These are phyloP conservation scores for Atlantisia rogersi DNA, from an alignment of 2,113 vertebrate genomes.

Conservation along the genomic window DNA sequence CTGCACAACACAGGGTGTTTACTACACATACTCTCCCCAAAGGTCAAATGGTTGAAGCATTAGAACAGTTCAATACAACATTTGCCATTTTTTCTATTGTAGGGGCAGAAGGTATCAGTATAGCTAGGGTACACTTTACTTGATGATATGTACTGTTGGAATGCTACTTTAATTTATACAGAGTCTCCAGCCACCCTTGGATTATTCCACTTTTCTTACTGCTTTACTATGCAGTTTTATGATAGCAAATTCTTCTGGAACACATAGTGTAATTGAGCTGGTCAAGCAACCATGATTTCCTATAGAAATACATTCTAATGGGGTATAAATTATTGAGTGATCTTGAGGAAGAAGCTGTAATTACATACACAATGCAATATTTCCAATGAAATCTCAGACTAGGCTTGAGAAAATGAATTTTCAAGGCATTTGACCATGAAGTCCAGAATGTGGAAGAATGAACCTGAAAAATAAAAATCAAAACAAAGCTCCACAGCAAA, in stretches of 20 bases:
- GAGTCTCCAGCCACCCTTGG: not conserved
- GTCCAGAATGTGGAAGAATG: not conserved
- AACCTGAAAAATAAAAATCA: not conserved
- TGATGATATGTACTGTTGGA: not conserved
- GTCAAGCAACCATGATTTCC: constrained; percentile 1
- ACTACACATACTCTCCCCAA: not conserved
- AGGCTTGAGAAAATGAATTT: constrained; percentile 32
- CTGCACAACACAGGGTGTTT: not conserved
- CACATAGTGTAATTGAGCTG: not conserved
- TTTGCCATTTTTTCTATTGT: not conserved
- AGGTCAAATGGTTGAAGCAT: not conserved
- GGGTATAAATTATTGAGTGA: not conserved
- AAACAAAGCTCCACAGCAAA: not conserved
- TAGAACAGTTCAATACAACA: not conserved
- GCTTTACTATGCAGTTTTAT: constrained; percentile 1
- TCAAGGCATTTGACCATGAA: not conserved
- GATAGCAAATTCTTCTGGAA: constrained; percentile 13
- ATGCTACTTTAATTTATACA: not conserved
- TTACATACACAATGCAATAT: not conserved
- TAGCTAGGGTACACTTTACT: not conserved
- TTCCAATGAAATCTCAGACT: constrained; percentile 6
- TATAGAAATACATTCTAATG: constrained; percentile 13
- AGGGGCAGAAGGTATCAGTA: not conserved
- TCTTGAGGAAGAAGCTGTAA: not conserved
- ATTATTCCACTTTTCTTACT: not conserved